Base-by-base conservation (phyloP, 2,888 invertebrate genomes). In the Dugesia japonica region DNA sequence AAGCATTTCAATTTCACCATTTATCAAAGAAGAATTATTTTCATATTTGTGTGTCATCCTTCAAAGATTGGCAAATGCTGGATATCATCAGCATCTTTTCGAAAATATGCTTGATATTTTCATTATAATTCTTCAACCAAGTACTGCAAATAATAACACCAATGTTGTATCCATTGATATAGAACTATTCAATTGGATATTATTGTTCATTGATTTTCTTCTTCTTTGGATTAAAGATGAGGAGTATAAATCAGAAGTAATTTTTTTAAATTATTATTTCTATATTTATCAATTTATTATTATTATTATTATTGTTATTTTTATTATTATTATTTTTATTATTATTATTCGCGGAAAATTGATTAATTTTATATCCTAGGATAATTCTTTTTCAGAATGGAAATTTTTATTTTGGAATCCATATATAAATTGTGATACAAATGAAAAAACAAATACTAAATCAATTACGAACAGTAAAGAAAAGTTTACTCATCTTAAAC, bases 341-440 rank as follows among this genome's bases (percentile, higher is more conserved):
- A n/a, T n/a, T n/a, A n/a, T n/a, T n/a, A n/a, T n/a, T n/a, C n/a
- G n/a, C n/a, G n/a, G n/a, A n/a, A n/a, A n/a, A n/a, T n/a, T n/a
- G n/a, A n/a, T n/a, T n/a, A n/a, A n/a, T n/a, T n/a, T n/a, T n/a
- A n/a, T n/a, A n/a, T n/a, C n/a, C 31, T 31, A 31, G 31, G 31
- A 31, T 9, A 23, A 56, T 23, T 56, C 56, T 20, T 56, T 56
- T 56, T 56, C 56, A 56, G 56, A 56, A n/a, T 56, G 56, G 56
- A 56, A 56, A 56, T 56, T 56, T 56, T 56, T 56, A 56, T 56
- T 56, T 23, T 56, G 56, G 56, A 56, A 56, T 56, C 56, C 56
- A 20, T 56, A 56, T 23, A 56, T 56, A 9, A 56, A 56, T n/a
- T 13, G 7, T 23, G 56, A 56, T 56, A 56, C 17, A n/a, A 56